These are phyloP conservation scores for Tinea pellionella DNA, from an alignment of 2,888 invertebrate species.

Conservation along the genomic window DNA sequence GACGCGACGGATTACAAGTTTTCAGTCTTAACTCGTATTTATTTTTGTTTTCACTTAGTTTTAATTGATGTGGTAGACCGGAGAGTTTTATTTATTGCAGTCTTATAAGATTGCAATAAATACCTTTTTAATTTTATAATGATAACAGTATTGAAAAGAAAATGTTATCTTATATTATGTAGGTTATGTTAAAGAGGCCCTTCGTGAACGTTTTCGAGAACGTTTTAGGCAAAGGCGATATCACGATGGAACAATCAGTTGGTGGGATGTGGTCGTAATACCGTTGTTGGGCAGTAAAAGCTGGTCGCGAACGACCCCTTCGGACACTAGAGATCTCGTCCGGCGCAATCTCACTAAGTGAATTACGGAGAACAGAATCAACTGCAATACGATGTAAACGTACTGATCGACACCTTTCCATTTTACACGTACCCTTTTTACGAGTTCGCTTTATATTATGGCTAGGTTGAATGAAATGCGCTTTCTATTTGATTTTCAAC, in stretches of 20 bases:
- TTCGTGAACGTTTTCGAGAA: not conserved
- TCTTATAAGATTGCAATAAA: too few relatives aligned
- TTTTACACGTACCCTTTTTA: not conserved
- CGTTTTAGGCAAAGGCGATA: constrained; percentile 8
- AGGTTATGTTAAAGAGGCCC: not conserved
- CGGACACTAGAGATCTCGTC: constrained; percentile 14
- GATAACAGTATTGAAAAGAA: too few relatives aligned
- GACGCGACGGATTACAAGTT: not conserved
- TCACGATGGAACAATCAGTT: constrained; percentile 18
- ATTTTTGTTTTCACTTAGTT: not conserved
- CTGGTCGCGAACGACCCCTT: constrained; percentile 15
- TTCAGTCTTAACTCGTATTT: not conserved
- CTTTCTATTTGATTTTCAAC: too few relatives aligned
- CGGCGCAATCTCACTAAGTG: constrained; percentile 29
- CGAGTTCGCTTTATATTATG: not conserved
- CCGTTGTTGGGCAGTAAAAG: not conserved
- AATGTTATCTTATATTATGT: too few relatives aligned
- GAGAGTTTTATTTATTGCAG: not conserved
- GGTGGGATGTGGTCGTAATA: constrained; percentile 24
- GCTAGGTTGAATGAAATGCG: too few relatives aligned
- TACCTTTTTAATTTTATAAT: too few relatives aligned
- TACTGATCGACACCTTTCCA: not conserved
- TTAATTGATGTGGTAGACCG: not conserved
- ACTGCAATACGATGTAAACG: constrained; percentile 7
- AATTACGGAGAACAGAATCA: constrained; percentile 21